Conservation (phyloP, 2,797 vertebrate species). For the Clarias pachynema region DNA sequence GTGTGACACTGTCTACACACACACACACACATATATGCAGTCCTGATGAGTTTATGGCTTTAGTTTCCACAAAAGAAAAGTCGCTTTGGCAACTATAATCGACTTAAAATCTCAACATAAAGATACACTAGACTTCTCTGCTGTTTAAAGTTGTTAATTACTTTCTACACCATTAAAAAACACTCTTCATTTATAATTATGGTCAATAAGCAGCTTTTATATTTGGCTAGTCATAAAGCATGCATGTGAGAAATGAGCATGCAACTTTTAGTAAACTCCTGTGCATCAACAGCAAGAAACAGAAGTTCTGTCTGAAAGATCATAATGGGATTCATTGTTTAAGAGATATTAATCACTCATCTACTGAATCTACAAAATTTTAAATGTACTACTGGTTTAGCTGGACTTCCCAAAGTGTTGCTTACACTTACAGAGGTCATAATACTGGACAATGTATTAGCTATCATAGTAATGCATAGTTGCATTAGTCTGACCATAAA, state of each 20-base stretch:
- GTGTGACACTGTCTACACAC: slow-evolving; percentile 26
- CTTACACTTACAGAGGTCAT: slow-evolving; percentile 37
- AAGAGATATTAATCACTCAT: slow-evolving; percentile 10
- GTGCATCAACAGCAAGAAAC: not conserved
- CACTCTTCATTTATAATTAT: slow-evolving; percentile 61
- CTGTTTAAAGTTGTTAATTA: slow-evolving; percentile 54
- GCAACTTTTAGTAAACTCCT: slow-evolving; percentile 55
- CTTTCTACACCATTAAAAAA: slow-evolving; percentile 60
- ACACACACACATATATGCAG: slow-evolving; percentile 30
- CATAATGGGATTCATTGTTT: not conserved
- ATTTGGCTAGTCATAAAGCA: slow-evolving; percentile 63
- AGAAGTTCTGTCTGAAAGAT: slow-evolving; percentile 12
- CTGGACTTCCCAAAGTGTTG: slow-evolving; percentile 28
- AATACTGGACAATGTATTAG: slow-evolving; percentile 48
- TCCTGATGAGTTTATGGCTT: slow-evolving; percentile 67
- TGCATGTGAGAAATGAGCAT: slow-evolving; percentile 53
- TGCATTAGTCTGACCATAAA: slow-evolving; percentile 45
- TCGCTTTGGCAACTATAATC: slow-evolving; percentile 64
- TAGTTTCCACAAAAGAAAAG: slow-evolving; percentile 60
- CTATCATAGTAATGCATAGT: slow-evolving; percentile 34
- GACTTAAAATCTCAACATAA: slow-evolving; percentile 56
- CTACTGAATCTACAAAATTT: slow-evolving; percentile 25
- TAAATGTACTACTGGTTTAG: slow-evolving; percentile 5
- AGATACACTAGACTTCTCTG: slow-evolving; percentile 50
- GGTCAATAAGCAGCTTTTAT: slow-evolving; percentile 71